These are phyloP conservation scores for Cherax quadricarinatus DNA, from an alignment of 1,140 invertebrate genomes.

Conservation along the genomic window DNA sequence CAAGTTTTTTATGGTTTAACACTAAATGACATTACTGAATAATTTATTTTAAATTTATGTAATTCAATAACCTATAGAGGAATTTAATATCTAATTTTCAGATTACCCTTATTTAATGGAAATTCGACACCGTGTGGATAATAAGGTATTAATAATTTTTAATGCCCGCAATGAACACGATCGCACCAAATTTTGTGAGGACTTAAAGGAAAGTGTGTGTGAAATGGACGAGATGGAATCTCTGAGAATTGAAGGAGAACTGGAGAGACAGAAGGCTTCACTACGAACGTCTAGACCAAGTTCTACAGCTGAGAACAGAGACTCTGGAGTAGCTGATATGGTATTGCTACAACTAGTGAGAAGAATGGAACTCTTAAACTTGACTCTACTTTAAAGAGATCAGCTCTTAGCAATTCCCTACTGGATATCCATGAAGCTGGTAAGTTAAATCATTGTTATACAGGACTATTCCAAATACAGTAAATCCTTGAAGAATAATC, in stretches of 20 bases:
- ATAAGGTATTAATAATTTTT: slow-evolving; percentile 93
- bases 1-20: neutral
- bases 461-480: neutral
- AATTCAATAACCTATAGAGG: neutral
- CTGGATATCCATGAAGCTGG: slow-evolving; percentile 90
- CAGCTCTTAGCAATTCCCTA: slow-evolving; percentile 94
- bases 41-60: neutral
- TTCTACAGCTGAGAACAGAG: slow-evolving; percentile 76
- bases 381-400: slow-evolving; percentile 85
- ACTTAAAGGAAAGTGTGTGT: slow-evolving; percentile 93
- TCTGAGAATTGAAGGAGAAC: slow-evolving; percentile 88
- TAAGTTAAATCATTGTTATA: slow-evolving; percentile 42
- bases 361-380: slow-evolving; percentile 75
- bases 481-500: too few relatives aligned
- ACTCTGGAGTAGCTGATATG: slow-evolving; percentile 91
- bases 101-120: slow-evolving; percentile 97
- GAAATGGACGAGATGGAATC: slow-evolving; percentile 98
- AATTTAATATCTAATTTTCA: slow-evolving; percentile 76
- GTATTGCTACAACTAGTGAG: slow-evolving; percentile 78
- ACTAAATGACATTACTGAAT: neutral
- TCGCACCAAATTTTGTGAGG: slow-evolving; percentile 94
- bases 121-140: slow-evolving; percentile 92
- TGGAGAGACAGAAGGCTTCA: slow-evolving; percentile 84
- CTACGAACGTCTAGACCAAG: slow-evolving; percentile 70
- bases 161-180: slow-evolving; percentile 97